Base-by-base conservation (phyloP, 2,888 invertebrate genomes). In the Chirona hameri region DNA sequence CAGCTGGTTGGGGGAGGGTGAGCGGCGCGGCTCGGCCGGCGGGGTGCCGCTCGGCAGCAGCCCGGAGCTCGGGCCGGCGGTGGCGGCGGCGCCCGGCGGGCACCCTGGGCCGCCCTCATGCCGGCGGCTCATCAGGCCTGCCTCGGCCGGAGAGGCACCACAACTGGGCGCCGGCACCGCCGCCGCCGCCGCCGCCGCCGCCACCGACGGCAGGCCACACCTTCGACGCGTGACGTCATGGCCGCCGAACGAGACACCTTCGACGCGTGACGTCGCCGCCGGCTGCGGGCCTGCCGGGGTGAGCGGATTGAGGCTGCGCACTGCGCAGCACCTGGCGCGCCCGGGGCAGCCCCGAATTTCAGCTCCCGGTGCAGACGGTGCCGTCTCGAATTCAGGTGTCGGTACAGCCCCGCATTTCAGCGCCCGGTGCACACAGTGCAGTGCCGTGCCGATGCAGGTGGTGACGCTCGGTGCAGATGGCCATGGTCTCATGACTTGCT, bases 1-100 rank as follows among this genome's bases (percentile, higher is more conserved):
- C 90, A 88, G 86, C 90, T 91, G 87, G 91, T 89, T 81, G 91
- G 91, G 48, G 91, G 91, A 14, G 91, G 91, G 48, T 90, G 90
- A 83, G 91, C 88, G 86, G 90, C 90, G 90, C 90, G 91, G 86
- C 91, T 91, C 7, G 90, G 89, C 85, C 91, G 91, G 85, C 89
- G 89, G 86, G 90, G 90, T 90, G 88, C 85, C 91, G 88, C 69
- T 90, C 83, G 83, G 31, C 83, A 79, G 80, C 76, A 83, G 15
- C 83, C 82, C 27, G 57, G 24, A 81, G 55, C 81, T 57, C n/a
- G 82, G 79, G 7, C 82, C 80, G 0, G 81, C 39, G 55, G 57
- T 52, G 4, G 5, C 76, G 39, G 21, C 31, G 14, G 48, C 81
- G 39, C 79, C 52, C 12, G 27, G 31, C 10, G 69, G 27, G 9